Conservation (phyloP, 2,888 invertebrate genomes). For the Perizoma flavofasciatum region DNA sequence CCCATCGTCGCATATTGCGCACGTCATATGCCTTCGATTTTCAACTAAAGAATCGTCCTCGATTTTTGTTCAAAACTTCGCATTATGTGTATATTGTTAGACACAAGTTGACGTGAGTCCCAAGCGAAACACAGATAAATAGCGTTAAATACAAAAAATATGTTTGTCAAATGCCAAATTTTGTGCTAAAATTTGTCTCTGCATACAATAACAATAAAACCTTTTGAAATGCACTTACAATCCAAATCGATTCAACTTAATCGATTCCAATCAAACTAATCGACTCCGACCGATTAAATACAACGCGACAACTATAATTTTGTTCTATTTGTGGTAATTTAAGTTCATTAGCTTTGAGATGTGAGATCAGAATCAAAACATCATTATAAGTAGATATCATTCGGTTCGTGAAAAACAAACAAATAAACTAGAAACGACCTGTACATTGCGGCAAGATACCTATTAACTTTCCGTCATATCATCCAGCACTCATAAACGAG, state of each 20-base stretch:
- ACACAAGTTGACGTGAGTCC: too few species aligned
- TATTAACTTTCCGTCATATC: slow-evolving; percentile 27
- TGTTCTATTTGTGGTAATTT: slow-evolving; percentile 10
- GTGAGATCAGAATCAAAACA: slow-evolving; percentile 14
- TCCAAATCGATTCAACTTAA: slow-evolving; percentile 11
- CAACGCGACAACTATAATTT: slow-evolving; percentile 8
- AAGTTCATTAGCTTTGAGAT: slow-evolving; percentile 7
- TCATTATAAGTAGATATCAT: slow-evolving; percentile 8
- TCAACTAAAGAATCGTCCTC: too few species aligned
- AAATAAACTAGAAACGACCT: slow-evolving; percentile 19
- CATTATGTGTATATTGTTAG: too few species aligned
- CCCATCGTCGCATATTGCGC: too few species aligned
- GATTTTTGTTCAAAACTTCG: too few species aligned
- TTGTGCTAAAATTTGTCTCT: slow-evolving; percentile 1
- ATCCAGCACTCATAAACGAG: slow-evolving; percentile 21
- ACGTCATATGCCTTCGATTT: too few species aligned
- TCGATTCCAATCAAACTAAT: slow-evolving; percentile 20
- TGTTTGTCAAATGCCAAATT: not conserved
- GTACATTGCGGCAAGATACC: slow-evolving; percentile 21
- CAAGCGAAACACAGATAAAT: too few species aligned
- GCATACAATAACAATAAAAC: slow-evolving; percentile 5
- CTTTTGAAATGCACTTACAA: slow-evolving; percentile 8
- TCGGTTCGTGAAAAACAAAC: slow-evolving; percentile 17
- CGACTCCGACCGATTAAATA: slow-evolving; percentile 1
- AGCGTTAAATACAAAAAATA: too few species aligned